Evolutionary conservation across 2,797 vertebrate species (phyloP).

Genomic region (Muscicapa striata): DNA sequence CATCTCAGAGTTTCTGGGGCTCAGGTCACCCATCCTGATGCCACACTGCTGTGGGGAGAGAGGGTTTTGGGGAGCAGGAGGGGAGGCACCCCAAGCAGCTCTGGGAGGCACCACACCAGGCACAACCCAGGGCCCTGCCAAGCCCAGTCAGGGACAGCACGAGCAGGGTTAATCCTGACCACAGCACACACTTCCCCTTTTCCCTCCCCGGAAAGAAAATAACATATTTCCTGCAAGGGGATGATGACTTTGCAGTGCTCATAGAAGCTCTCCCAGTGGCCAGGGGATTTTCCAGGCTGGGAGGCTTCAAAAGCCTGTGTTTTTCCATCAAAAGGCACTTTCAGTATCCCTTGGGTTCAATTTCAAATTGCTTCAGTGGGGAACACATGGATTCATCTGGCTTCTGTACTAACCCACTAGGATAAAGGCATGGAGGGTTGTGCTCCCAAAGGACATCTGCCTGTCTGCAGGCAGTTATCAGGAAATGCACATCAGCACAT

Average conservation of each 20-base stretch:
- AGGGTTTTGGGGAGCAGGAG: background rate
- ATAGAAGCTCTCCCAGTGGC: background rate
- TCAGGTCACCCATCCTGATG: background rate
- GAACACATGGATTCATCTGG: background rate
- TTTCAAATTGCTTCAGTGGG: background rate
- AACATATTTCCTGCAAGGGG: background rate
- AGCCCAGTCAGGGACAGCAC: background rate
- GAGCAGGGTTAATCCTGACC: constrained; percentile 21
- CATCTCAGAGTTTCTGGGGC: background rate
- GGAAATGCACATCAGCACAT: background rate
- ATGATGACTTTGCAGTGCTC: background rate
- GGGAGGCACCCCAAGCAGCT: background rate
- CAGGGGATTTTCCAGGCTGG: background rate
- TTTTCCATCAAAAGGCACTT: background rate
- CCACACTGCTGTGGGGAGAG: fast-evolving
- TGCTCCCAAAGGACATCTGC: background rate
- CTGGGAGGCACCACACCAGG: background rate
- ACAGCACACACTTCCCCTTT: background rate
- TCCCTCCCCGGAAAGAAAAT: background rate
- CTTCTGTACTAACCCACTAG: background rate
- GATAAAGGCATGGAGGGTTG: background rate
- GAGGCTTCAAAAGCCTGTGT: background rate
- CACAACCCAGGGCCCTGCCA: background rate
- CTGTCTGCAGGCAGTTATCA: background rate
- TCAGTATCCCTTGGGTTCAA: background rate